Percentiles rank a stretch among this genome's conserved stretches.
Conservation (phyloP, 30 jellyfish, hydroid and myxozoan species). For the Aurelia sp. region DNA sequence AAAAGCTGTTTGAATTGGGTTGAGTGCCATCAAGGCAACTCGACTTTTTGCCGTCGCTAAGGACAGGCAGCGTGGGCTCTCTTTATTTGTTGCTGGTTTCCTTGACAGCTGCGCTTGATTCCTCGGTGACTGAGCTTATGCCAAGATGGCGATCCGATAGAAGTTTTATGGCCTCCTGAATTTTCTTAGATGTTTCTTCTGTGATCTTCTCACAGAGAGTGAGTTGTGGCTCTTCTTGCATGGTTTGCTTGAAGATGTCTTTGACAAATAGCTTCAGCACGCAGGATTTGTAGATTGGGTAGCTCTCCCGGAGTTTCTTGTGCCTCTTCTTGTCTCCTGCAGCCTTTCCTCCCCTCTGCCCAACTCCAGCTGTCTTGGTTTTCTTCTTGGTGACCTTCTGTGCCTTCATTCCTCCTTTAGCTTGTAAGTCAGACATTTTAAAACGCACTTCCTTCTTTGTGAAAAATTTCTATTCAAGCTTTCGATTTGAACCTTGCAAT, state of each 20-base stretch:
- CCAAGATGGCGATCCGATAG: slow-evolving; percentile 89
- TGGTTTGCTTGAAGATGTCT: slow-evolving; percentile 79
- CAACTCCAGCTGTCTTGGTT: slow-evolving; percentile 37
- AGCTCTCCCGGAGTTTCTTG: slow-evolving; percentile 63
- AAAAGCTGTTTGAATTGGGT: neutral
- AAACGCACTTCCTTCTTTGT: no score
- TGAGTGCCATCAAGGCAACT: neutral
- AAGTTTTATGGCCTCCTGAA: slow-evolving; percentile 82
- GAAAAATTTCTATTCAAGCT: no score
- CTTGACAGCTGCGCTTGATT: slow-evolving; percentile 87
- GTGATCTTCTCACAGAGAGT: slow-evolving; percentile 76
- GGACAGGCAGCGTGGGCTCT: neutral
- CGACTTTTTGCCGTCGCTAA: no score
- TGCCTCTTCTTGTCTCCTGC: slow-evolving; percentile 30
- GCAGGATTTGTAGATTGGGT: slow-evolving; percentile 64
- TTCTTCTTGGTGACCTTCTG: slow-evolving; percentile 58
- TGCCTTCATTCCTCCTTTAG: slow-evolving; percentile 16
- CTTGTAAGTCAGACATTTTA: slow-evolving; percentile 13
- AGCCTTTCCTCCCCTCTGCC: slow-evolving; percentile 39
- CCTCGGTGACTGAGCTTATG: slow-evolving; percentile 90
- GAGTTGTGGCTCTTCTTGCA: slow-evolving; percentile 84
- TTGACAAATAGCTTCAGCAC: slow-evolving; percentile 80
- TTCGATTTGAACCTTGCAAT: no score
- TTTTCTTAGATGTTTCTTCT: slow-evolving; percentile 72
- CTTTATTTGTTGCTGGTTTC: slow-evolving; percentile 68